These are phyloP conservation scores for Podiceps cristatus DNA, from an alignment of 2,113 vertebrate genomes.

Conservation along the genomic window DNA sequence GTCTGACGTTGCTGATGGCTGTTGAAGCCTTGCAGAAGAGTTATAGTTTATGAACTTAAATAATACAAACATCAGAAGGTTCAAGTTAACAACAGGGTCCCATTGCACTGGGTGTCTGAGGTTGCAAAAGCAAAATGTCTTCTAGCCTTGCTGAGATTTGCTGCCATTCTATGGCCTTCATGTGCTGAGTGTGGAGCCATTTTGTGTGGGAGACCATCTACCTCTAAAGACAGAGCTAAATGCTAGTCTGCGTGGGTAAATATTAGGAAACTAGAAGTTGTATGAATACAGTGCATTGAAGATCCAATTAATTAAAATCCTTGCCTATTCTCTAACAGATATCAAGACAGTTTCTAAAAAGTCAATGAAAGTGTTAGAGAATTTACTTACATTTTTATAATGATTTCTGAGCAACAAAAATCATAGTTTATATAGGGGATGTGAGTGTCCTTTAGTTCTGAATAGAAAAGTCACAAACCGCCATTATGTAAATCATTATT, in stretches of 20 bases:
- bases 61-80: background rate
- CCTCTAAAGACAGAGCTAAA: background rate
- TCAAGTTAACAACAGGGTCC: background rate
- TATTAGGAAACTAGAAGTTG: background rate
- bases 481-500: background rate
- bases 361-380: background rate
- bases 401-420: background rate
- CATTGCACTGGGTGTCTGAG: fast-evolving
- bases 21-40: background rate
- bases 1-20: background rate
- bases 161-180: fast-evolving
- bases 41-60: background rate
- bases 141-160: background rate
- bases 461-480: background rate
- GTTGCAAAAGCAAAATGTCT: background rate
- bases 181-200: background rate
- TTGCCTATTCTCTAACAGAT: background rate
- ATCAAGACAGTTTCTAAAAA: background rate
- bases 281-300: background rate
- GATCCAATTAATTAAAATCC: background rate
- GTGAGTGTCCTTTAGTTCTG: background rate
- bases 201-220: background rate
- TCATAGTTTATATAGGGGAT: background rate
- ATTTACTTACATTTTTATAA: background rate
- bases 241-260: background rate